Conservation (phyloP, 1,140 invertebrate species). For the Eufriesea mexicana region DNA sequence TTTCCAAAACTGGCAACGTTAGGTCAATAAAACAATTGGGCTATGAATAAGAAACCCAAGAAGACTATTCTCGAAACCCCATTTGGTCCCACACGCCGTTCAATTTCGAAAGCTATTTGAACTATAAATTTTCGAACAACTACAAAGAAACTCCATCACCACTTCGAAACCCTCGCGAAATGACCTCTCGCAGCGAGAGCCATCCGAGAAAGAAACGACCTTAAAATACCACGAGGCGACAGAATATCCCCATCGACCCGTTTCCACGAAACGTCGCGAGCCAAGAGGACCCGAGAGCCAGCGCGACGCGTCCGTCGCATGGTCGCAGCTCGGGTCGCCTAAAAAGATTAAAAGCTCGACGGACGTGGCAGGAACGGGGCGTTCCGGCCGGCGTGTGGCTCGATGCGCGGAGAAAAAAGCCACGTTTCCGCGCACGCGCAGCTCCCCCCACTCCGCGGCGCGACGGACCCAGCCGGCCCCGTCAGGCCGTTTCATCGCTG, state of each 20-base stretch:
- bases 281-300: background rate
- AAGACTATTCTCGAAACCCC: too few species aligned
- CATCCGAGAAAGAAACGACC: background rate
- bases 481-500: constrained; percentile 42
- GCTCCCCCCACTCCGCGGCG: background rate
- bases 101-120: too few species aligned
- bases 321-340: too few species aligned
- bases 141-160: too few species aligned
- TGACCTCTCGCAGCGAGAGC: too few species aligned
- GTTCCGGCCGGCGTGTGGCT: background rate
- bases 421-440: constrained; percentile 13
- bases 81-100: too few species aligned
- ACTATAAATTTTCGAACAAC: too few species aligned
- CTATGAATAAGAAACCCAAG: too few species aligned
- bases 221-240: background rate
- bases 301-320: too few species aligned
- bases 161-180: too few species aligned
- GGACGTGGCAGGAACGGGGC: background rate
- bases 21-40: too few species aligned
- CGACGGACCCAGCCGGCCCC: background rate
- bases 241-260: background rate
- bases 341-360: background rate
- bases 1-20: too few species aligned
- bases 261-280: background rate
- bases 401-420: constrained; percentile 2